Evolutionary conservation across 2,113 vertebrate species (phyloP).

Genomic region (Carlito syrichta): DNA sequence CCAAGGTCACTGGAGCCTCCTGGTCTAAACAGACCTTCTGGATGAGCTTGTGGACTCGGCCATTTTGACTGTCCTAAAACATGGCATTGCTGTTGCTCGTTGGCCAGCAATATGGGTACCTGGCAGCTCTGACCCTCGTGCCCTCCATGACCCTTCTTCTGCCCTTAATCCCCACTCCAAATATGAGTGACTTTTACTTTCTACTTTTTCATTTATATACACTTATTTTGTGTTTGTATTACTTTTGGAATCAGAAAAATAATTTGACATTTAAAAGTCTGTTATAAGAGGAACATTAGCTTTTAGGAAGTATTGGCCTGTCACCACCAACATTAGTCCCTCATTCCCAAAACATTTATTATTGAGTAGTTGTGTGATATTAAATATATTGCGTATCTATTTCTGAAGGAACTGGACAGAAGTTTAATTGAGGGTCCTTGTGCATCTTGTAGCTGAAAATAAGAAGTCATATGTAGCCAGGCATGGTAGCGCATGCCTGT

Average conservation of each 20-base stretch:
- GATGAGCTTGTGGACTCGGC: not conserved
- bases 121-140: not conserved
- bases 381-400: not conserved
- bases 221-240: not conserved
- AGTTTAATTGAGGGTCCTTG: not conserved
- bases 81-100: not conserved
- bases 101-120: not conserved
- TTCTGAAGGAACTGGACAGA: not conserved
- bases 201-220: not conserved
- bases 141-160: not conserved
- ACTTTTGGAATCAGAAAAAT: not conserved
- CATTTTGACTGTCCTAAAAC: not conserved
- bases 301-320: not conserved
- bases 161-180: not conserved
- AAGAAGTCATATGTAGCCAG: not conserved
- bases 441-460: not conserved
- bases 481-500: no score
- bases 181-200: not conserved
- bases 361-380: not conserved
- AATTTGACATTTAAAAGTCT: not conserved
- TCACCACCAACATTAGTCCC: not conserved
- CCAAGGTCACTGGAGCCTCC: not conserved
- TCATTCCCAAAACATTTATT: not conserved
- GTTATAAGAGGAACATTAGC: not conserved
- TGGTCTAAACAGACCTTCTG: not conserved